phyloP scores from a whole-genome alignment of 2,797 vertebrate species.

The Arctocebus calabarensis region DNA sequence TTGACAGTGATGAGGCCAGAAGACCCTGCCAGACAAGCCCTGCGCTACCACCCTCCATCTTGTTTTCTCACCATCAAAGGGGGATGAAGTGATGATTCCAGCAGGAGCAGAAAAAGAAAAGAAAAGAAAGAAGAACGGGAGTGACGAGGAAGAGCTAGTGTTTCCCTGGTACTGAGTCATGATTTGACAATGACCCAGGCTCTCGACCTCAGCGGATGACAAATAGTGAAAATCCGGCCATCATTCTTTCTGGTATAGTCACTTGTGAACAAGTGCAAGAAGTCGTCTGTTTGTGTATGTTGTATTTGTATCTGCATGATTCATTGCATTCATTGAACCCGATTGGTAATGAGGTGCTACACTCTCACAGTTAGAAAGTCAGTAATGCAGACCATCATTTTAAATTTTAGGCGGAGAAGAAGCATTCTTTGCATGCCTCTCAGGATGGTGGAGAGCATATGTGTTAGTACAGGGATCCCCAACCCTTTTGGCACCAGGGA shows the following conservation, averaged over 20 bases:
- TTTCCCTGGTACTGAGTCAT: background rate
- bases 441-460: fast-evolving
- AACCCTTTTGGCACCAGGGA: no score
- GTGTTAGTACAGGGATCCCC: background rate
- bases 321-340: background rate
- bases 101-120: background rate
- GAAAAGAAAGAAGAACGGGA: background rate
- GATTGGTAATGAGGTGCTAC: background rate
- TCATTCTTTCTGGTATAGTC: background rate
- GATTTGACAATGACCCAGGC: background rate
- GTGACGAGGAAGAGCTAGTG: fast-evolving
- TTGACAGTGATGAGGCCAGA: fast-evolving
- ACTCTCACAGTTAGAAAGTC: background rate
- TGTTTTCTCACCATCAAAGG: background rate
- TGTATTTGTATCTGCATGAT: background rate
- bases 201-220: background rate
- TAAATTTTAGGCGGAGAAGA: background rate
- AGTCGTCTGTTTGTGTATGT: background rate
- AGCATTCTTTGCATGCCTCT: background rate
- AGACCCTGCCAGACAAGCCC: background rate
- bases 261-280: background rate
- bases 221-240: background rate
- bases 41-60: background rate
- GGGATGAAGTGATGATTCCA: background rate
- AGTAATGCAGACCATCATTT: fast-evolving